These are phyloP conservation scores for Chelonus insularis DNA, from an alignment of 1,140 invertebrate species.

Conservation along the genomic window DNA sequence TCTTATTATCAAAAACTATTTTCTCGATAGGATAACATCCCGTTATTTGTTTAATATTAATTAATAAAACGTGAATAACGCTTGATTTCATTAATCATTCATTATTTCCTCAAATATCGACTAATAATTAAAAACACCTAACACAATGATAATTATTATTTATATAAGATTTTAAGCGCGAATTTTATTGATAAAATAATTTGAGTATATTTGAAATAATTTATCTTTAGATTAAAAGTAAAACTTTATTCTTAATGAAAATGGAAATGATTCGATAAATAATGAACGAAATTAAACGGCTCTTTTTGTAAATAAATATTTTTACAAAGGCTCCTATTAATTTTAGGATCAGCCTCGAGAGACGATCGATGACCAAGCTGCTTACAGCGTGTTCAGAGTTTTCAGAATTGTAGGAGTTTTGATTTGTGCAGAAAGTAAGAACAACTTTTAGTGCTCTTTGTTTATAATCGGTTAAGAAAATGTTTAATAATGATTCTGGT, in stretches of 20 bases:
- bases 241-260: neutral
- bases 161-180: no score
- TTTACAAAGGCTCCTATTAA: slow-evolving; percentile 15
- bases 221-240: neutral
- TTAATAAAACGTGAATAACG: no score
- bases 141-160: no score
- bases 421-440: slow-evolving; percentile 60
- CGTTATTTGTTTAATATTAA: no score
- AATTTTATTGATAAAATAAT: no score
- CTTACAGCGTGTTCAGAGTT: slow-evolving; percentile 21
- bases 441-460: slow-evolving; percentile 24
- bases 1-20: no score
- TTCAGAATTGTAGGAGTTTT: slow-evolving; percentile 45
- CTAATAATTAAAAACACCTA: no score
- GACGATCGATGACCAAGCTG: slow-evolving; percentile 20
- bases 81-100: no score
- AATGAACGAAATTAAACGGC: neutral
- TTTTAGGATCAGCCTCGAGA: slow-evolving; percentile 27
- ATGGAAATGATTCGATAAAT: neutral
- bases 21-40: no score
- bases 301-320: slow-evolving; percentile 7
- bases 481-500: neutral
- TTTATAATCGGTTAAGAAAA: slow-evolving; percentile 2
- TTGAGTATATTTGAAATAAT: neutral
- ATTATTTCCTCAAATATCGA: no score